Conservation (phyloP, 2,113 vertebrate species). For the Eulemur rufifrons region DNA sequence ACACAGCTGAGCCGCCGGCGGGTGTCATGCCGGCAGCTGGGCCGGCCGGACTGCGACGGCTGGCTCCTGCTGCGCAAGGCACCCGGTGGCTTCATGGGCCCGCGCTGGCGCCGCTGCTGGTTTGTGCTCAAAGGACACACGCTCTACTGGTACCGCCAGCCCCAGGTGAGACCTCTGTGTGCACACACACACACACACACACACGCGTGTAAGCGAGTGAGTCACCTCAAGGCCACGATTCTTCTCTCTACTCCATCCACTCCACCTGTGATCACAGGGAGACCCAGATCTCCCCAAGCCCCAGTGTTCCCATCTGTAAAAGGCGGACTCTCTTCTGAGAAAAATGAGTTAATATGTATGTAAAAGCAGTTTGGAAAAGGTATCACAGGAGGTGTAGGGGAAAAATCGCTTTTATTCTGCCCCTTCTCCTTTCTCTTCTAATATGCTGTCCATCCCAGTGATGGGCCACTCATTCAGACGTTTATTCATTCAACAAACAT, state of each 20-base stretch:
- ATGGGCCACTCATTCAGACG: not conserved
- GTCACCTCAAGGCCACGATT: not conserved
- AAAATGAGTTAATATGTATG: not conserved
- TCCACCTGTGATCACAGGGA: not conserved
- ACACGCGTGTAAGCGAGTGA: not conserved
- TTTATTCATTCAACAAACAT: not conserved
- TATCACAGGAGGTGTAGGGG: not conserved
- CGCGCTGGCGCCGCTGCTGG: slow-evolving; percentile 99
- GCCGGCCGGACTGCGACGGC: slow-evolving; percentile 92
- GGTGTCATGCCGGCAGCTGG: slow-evolving; percentile 94
- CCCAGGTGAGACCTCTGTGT: slow-evolving; percentile 85
- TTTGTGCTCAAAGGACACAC: slow-evolving; percentile 92
- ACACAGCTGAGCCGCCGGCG: slow-evolving; percentile 93
- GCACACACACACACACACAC: not conserved
- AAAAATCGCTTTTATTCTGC: not conserved
- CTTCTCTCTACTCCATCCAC: not conserved
- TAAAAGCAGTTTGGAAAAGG: not conserved
- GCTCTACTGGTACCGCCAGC: slow-evolving; percentile 94
- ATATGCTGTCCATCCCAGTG: not conserved
- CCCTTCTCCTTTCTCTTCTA: not conserved
- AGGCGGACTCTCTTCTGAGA: not conserved
- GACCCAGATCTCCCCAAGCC: not conserved
- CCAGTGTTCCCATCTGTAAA: not conserved
- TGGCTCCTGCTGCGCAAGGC: slow-evolving; percentile 97
- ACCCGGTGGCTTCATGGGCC: slow-evolving; percentile 90